Percentiles rank a stretch among this genome's conserved stretches.
Evolutionary conservation across 2,888 invertebrate genomes (phyloP).

Genomic region (Melieria picta): DNA sequence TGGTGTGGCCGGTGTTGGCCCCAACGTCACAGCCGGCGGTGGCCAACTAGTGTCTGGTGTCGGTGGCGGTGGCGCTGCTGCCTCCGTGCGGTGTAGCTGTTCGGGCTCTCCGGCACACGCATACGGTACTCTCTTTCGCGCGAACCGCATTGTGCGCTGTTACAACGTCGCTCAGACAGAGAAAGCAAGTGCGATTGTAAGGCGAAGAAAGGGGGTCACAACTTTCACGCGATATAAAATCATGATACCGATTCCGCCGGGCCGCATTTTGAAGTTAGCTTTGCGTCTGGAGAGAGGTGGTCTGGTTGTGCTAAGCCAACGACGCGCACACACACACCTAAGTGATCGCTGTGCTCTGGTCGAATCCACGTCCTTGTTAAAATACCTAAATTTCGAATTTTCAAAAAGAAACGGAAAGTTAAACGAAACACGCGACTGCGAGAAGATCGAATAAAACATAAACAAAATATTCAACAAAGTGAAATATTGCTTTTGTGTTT

Average conservation of each 20-base stretch:
- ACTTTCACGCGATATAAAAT: slow-evolving; percentile 68
- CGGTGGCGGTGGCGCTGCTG: no score
- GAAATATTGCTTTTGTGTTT: neutral
- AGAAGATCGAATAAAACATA: neutral
- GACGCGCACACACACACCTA: slow-evolving; percentile 1
- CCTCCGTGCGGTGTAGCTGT: no score
- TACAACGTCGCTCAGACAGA: slow-evolving; percentile 38
- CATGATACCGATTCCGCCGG: slow-evolving; percentile 64
- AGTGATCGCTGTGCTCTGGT: neutral
- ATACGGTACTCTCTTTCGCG: slow-evolving; percentile 9
- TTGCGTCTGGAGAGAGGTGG: slow-evolving; percentile 63
- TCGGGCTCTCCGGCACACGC: no score
- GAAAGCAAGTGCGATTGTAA: slow-evolving; percentile 42
- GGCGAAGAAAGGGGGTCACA: slow-evolving; percentile 67
- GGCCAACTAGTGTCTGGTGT: neutral
- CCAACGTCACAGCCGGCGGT: neutral
- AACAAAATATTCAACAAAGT: no score
- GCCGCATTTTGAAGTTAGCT: slow-evolving; percentile 67
- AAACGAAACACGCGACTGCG: neutral
- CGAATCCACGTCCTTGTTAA: no score
- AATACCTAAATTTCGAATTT: neutral
- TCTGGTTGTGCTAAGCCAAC: slow-evolving; percentile 4
- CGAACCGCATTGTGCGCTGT: slow-evolving; percentile 16
- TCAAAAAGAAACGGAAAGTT: slow-evolving; percentile 16
- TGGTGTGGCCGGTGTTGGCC: slow-evolving; percentile 8